Conservation (phyloP, 2,888 invertebrate genomes). For the Lucinisca nassula region DNA sequence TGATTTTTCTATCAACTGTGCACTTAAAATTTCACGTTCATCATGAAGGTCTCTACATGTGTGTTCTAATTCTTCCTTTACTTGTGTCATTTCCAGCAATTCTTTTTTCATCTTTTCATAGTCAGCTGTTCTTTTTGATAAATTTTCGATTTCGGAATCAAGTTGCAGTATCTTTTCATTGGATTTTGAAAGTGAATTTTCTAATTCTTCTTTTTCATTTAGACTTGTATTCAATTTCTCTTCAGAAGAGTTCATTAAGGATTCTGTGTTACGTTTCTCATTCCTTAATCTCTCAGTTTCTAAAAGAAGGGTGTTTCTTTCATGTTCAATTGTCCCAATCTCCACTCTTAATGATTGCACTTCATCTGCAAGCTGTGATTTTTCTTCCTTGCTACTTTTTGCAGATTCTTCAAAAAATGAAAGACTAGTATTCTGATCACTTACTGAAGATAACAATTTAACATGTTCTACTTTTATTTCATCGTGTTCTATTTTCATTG, state of each 20-base stretch:
- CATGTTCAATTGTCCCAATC: constrained; percentile 4
- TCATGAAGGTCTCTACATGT: not conserved
- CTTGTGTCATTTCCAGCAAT: not conserved
- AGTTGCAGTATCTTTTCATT: not conserved
- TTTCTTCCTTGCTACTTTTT: constrained; percentile 6
- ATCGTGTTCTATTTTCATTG: constrained; percentile 13
- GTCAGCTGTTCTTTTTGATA: not conserved
- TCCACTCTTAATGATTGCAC: constrained; percentile 30
- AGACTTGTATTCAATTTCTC: constrained; percentile 20
- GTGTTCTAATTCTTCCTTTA: not conserved
- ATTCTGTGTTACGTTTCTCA: constrained; percentile 13
- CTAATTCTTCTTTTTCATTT: not conserved
- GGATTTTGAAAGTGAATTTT: not conserved
- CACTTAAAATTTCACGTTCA: not conserved
- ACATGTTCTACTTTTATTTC: not conserved
- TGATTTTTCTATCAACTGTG: not conserved
- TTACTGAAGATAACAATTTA: not conserved
- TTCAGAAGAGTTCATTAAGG: not conserved
- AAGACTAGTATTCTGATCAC: not conserved
- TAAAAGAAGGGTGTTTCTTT: constrained; percentile 17
- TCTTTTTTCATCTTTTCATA: too few relatives aligned
- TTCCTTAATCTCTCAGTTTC: not conserved
- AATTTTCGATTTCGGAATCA: not conserved
- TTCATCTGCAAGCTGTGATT: not conserved
- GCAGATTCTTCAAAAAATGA: not conserved